Evolutionary conservation across 2,797 vertebrate genomes (phyloP).

Genomic region (Phoeniculus purpureus): DNA sequence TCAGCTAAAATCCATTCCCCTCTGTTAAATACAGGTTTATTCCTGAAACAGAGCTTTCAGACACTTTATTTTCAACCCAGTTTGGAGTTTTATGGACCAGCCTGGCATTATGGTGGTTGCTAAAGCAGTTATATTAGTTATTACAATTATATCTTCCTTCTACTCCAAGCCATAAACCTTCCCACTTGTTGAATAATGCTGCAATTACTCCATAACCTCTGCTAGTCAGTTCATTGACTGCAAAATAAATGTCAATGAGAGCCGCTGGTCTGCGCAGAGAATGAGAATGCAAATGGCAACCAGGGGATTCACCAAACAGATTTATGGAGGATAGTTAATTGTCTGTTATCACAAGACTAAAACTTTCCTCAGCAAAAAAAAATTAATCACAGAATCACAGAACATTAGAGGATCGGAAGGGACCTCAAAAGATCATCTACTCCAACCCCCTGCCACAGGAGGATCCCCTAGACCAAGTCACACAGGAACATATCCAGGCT

Average conservation of each 20-base stretch:
- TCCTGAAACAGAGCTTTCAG: not conserved
- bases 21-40: not conserved
- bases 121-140: constrained; percentile 29
- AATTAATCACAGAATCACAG: not conserved
- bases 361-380: constrained; percentile 40
- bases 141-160: constrained; percentile 16
- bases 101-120: not conserved
- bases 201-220: constrained; percentile 44
- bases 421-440: too few species aligned
- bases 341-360: constrained; percentile 34
- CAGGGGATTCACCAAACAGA: constrained; percentile 28
- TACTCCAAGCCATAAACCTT: constrained; percentile 24
- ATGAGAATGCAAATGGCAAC: not conserved
- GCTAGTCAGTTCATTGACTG: not conserved
- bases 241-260: constrained; percentile 11
- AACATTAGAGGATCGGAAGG: too few species aligned
- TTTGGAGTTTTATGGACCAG: constrained; percentile 13
- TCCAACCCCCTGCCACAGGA: too few species aligned
- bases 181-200: constrained; percentile 42
- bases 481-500: too few species aligned
- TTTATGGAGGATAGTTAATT: constrained; percentile 33
- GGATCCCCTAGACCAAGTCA: too few species aligned
- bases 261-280: not conserved
- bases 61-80: not conserved
- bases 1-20: not conserved